Evolutionary conservation across 2,113 vertebrate species (phyloP), one percentile per base, ranked within the genome.

Genomic region (Strix aluco): DNA sequence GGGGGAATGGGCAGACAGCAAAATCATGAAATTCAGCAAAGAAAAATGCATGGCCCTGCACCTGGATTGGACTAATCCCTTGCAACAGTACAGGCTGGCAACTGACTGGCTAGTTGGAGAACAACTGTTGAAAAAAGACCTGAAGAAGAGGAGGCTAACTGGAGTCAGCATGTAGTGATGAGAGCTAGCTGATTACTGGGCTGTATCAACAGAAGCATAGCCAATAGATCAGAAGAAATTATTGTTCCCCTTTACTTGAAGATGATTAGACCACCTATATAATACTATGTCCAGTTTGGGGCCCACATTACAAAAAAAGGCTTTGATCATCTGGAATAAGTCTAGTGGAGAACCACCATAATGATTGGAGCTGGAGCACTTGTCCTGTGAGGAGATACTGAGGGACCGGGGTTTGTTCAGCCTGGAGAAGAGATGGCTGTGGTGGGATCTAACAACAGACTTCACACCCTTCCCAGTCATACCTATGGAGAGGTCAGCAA

Each of bases 401-500:
- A 62, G 19, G 30, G 30, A 71, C 25, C 15, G 13, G 13, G 7
- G 6, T 59, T 51, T 70, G 44, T 34, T 59, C 22, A 59, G 11
- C 44, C 29, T 59, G 30, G 9, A 61, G 23, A 71, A 83, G 9
- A 72, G 36, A 52, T 23, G 23, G 36, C 17, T 42, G 11, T 40
- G 18, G 44, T 40, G 30, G 30, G 36, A 61, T 46, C 17, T 42
- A 71, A 47, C 17, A 51, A 16, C 55, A 71, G n/a, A 23, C 46
- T 40, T 29, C 13, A 21, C 17, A 2, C 5, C 22, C 3, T 22
- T 49, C 10, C 8, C 2, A 0, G 15, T 63, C 11, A 7, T 69
- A 57, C 9, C 42, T 25, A 47, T 47, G 40, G 15, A 40, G 29
- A 51, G 2, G 11, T 61, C 36, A 42, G 15, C 23, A 72, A 72